phyloP scores from a whole-genome alignment of 2,113 vertebrate species.

The Ploceus nigricollis region DNA sequence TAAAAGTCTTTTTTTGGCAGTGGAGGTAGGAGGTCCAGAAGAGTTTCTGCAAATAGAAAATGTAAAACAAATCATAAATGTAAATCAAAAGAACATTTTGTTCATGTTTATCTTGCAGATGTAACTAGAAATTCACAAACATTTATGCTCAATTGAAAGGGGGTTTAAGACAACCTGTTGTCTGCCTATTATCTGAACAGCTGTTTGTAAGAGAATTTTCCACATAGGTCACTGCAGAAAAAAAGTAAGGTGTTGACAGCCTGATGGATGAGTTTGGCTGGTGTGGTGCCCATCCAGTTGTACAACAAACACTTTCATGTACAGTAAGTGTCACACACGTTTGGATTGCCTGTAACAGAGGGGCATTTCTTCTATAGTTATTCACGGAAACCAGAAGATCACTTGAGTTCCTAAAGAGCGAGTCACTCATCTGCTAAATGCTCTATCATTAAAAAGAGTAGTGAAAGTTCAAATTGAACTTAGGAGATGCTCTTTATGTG shows the following conservation, averaged over 20 bases:
- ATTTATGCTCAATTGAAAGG: not conserved
- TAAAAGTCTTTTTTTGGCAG: not conserved
- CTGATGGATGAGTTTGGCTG: conserved; percentile 1
- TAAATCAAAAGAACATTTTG: not conserved
- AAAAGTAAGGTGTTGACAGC: conserved; percentile 38
- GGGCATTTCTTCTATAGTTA: not conserved
- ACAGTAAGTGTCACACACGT: not conserved
- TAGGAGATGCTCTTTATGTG: not conserved
- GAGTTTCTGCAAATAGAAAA: conserved; percentile 20
- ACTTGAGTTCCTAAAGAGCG: not conserved
- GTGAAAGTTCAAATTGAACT: not conserved
- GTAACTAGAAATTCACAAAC: not conserved
- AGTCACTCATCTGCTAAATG: not conserved
- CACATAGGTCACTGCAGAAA: not conserved
- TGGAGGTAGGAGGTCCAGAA: not conserved
- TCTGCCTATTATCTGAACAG: not conserved
- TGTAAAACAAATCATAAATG: not conserved
- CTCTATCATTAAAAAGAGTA: not conserved
- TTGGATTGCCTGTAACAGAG: not conserved
- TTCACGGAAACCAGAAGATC: not conserved
- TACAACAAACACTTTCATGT: not conserved
- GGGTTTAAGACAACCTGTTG: conserved; percentile 17
- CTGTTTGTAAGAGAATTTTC: conserved; percentile 27
- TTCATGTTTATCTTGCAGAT: not conserved
- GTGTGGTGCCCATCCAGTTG: not conserved